Evolutionary conservation across 1,140 invertebrate genomes (phyloP), one percentile per base, ranked within the genome.

Genomic region (Lordiphosa collinella): DNA sequence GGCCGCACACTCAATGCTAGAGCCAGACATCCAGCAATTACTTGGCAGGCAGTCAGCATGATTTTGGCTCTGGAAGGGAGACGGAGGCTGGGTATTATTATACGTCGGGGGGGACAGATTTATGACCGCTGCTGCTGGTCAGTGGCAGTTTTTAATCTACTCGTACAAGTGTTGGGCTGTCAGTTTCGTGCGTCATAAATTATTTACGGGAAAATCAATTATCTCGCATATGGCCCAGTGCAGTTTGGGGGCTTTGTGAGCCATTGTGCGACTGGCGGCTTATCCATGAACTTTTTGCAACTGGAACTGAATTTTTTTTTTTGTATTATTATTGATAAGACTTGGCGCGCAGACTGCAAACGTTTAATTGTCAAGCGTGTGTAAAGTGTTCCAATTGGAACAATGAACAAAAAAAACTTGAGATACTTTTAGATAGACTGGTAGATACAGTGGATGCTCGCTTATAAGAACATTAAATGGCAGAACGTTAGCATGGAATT

Each of bases 201-300:
- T 84, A 84, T 84, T 75, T 85, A 78, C 78, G 79, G 73, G 62
- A 84, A 84, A 84, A 84, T 85, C 78, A 84, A 84, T 84, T 84
- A 84, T 78, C 22, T 25, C 78, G 73, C 78, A 65, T 53, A 63
- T 57, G 63, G 72, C 61, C 75, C 55, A 53, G 71, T 65, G 59
- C 51, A 58, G 75, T 67, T 52, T 54, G 62, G 41, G 48, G 43
- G 34, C 47, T 56, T 40, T 63, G 53, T 16, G 25, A 18, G 48
- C 35, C 29, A 35, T 29, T 47, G 29, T 36, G 22, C 6, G 22
- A 58, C 47, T 60, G 60, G 51, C 22, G 11, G 56, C 44, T 78
- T 80, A 80, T 79, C 75, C 75, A 56, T 79, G 55, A 79, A 79
- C 75, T 74, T 69, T 68, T 76, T 59, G 46, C 56, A 50, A 49